A percentile compares a stretch with the other conserved stretches of the same genome.
These are phyloP conservation scores for Schizotus pectinicornis DNA, from an alignment of 2,888 invertebrate genomes.

Conservation along the genomic window DNA sequence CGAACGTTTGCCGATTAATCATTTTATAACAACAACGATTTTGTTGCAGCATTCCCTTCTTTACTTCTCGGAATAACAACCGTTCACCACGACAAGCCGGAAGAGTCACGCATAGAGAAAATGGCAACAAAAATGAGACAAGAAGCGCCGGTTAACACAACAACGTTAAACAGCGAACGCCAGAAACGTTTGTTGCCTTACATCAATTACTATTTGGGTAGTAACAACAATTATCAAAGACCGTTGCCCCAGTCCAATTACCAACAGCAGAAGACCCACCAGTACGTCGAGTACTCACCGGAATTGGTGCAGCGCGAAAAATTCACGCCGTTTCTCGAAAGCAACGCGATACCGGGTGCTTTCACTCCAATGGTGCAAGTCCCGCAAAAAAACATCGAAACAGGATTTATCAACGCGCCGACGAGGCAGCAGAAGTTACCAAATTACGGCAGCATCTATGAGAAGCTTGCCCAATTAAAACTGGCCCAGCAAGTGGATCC, in stretches of 20 bases:
- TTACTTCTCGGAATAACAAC: conserved; percentile 46
- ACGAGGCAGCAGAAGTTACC: conserved; percentile 34
- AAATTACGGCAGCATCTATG: conserved; percentile 54
- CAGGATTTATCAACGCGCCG: conserved; percentile 21
- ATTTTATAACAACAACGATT: conserved; percentile 17
- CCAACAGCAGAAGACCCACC: conserved; percentile 12
- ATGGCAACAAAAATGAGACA: conserved; percentile 43
- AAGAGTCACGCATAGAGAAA: conserved; percentile 36
- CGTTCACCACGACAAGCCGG: conserved; percentile 54
- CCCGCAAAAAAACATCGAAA: conserved; percentile 28
- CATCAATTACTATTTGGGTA: conserved; percentile 72
- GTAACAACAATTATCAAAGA: conserved; percentile 45
- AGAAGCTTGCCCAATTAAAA: conserved; percentile 55
- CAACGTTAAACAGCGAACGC: conserved; percentile 60
- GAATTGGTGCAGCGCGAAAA: conserved; percentile 37
- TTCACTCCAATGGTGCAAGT: conserved; percentile 59
- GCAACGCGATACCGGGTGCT: conserved; percentile 63
- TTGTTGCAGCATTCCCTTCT: conserved; percentile 40
- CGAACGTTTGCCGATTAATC: not conserved
- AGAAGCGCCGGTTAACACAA: conserved; percentile 21
- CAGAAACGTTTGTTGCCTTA: conserved; percentile 82
- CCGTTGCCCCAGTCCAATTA: conserved; percentile 60
- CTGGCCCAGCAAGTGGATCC: conserved; percentile 40
- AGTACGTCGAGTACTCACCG: conserved; percentile 30
- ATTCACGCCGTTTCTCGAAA: conserved; percentile 63